Conservation (phyloP, 2,888 invertebrate species). For the Callosobruchus maculatus region DNA sequence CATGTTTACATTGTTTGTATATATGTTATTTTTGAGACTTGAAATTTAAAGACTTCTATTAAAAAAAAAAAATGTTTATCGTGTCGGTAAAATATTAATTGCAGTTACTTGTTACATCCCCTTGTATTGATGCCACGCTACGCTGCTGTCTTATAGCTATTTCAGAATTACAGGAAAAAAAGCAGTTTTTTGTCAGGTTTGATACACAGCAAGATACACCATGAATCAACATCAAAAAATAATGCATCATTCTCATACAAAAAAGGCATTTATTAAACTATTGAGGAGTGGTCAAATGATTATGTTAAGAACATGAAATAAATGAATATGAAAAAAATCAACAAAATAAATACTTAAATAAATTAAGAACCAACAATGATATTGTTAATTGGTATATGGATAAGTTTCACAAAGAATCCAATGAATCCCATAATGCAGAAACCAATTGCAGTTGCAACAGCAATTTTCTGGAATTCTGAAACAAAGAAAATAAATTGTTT, state of each 20-base stretch:
- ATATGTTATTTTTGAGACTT: no score
- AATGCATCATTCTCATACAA: background rate
- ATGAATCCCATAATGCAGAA: conserved; percentile 99
- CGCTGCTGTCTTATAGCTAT: no score
- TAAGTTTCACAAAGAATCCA: conserved; percentile 99
- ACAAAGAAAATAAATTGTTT: conserved; percentile 27
- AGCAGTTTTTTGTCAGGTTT: no score
- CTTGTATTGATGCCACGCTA: no score
- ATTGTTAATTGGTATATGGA: conserved; percentile 98
- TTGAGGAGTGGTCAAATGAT: background rate
- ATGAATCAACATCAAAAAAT: background rate
- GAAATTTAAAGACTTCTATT: no score
- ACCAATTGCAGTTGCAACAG: conserved; percentile 97
- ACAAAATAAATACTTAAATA: conserved; percentile 2
- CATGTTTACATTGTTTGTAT: no score
- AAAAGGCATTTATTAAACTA: background rate
- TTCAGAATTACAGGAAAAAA: no score
- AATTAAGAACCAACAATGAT: conserved; percentile 83
- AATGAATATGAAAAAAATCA: background rate
- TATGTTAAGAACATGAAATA: background rate
- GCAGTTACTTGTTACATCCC: no score
- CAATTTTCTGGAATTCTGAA: conserved; percentile 98
- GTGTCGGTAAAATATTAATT: no score
- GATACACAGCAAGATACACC: no score
- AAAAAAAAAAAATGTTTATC: no score